Evolutionary conservation across 2,113 vertebrate species (phyloP), one percentile per base, ranked within the genome.

Genomic region (Zootoca vivipara): DNA sequence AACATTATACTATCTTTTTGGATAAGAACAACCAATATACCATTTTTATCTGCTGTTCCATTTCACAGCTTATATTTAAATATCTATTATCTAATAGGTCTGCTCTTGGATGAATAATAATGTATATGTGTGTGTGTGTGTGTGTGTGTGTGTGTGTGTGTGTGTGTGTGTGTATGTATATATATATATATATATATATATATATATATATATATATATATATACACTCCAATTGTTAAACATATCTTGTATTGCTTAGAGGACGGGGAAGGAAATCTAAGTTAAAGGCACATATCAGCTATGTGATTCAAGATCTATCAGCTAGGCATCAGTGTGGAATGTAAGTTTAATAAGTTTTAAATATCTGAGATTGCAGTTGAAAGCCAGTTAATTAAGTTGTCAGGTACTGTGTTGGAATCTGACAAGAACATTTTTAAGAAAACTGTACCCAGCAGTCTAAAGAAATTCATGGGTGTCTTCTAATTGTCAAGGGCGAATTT

Each of bases 401-500:
- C 97, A 98, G 95, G 95, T 97, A 96, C 95, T 95, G 94, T 97
- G 97, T 96, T 97, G 96, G 95, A 96, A 95, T 97, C 96, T 97
- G 97, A 97, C 97, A 97, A 96, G 96, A 97, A 97, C 97, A 97
- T 97, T 97, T 97, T 97, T 96, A 97, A 97, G 97, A 96, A 97
- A 97, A 96, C 97, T 97, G 94, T 97, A 97, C 93, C 95, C 93
- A 96, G 96, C 96, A 97, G 96, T 97, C 97, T 96, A 96, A 97
- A 97, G 96, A 97, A 97, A 97, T 97, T 97, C 97, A 97, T 96
- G 96, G 97, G 96, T 97, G 97, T 98, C 97, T 98, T 97, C 96
- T 97, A 97, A 98, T 98, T 97, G 97, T 97, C 97, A 97, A 97
- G 96, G 96, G 96, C 96, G 96, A 97, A 97, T 97, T 97, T 97